Evolutionary conservation across 2,797 vertebrate genomes (phyloP).

Genomic region (Apodemus agrarius): DNA sequence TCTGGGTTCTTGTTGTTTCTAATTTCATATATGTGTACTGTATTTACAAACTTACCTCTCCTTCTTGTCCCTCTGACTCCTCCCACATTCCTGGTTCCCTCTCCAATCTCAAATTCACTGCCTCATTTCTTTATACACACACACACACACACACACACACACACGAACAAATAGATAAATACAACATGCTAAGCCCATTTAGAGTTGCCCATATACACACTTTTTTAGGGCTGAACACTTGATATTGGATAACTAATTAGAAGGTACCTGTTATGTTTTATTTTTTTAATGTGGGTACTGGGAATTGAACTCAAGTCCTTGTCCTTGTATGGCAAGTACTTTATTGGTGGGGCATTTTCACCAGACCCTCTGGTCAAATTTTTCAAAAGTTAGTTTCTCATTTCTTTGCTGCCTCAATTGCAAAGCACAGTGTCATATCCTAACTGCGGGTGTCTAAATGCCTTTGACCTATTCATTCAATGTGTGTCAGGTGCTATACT

Average conservation of each 20-base stretch:
- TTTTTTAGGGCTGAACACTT: background rate
- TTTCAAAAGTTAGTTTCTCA: background rate
- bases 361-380: background rate
- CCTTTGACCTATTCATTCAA: constrained; percentile 4
- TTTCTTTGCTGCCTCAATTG: constrained; percentile 18
- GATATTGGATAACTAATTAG: background rate
- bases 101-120: background rate
- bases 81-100: background rate
- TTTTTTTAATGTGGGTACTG: background rate
- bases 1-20: too few relatives aligned
- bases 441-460: background rate
- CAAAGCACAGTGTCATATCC: background rate
- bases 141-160: background rate
- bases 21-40: background rate
- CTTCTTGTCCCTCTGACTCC: background rate
- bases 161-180: background rate
- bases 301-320: background rate
- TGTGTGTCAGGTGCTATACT: background rate
- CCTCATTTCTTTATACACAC: background rate
- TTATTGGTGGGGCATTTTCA: background rate
- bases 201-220: background rate
- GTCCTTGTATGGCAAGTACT: background rate
- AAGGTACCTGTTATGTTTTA: background rate
- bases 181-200: background rate
- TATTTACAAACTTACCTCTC: too few relatives aligned